These are phyloP conservation scores for Lycophotia porphyrea DNA, from an alignment of 2,888 invertebrate genomes.

Conservation along the genomic window DNA sequence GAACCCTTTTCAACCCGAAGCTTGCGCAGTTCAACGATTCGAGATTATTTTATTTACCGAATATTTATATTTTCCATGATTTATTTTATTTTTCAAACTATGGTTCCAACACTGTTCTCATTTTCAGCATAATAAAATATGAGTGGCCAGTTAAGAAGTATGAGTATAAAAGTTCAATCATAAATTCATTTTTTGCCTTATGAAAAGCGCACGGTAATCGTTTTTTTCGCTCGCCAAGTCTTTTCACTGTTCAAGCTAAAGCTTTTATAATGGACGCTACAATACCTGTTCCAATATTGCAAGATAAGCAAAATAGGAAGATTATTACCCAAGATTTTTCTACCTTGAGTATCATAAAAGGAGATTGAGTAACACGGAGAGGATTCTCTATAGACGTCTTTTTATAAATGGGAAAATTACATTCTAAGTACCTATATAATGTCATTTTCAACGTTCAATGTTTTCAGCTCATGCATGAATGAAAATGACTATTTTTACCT, in stretches of 20 bases:
- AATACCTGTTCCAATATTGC: constrained; percentile 33
- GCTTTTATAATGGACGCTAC: constrained; percentile 26
- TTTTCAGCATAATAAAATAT: not conserved
- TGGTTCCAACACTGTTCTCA: not conserved
- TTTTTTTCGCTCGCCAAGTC: constrained; percentile 14
- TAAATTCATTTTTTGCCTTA: not conserved
- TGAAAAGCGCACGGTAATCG: constrained; percentile 31
- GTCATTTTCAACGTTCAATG: not conserved
- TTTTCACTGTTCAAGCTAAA: constrained; percentile 29
- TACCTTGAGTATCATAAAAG: not conserved
- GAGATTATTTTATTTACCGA: not conserved
- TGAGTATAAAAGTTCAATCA: not conserved
- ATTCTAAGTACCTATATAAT: not conserved
- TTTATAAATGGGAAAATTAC: not conserved
- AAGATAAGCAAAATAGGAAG: constrained; percentile 14
- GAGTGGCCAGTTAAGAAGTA: not conserved
- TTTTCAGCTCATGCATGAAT: not conserved
- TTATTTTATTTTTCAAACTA: not conserved
- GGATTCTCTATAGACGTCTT: not conserved
- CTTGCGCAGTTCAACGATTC: not conserved
- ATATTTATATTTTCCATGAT: not conserved
- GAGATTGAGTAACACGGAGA: constrained; percentile 3
- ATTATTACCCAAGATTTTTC: constrained; percentile 22
- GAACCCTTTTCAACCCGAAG: not conserved
- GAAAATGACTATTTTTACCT: not conserved